Percentiles rank a stretch among this genome's conserved stretches.
These are phyloP conservation scores for Rhingia campestris DNA, from an alignment of 2,888 invertebrate genomes.

Conservation along the genomic window DNA sequence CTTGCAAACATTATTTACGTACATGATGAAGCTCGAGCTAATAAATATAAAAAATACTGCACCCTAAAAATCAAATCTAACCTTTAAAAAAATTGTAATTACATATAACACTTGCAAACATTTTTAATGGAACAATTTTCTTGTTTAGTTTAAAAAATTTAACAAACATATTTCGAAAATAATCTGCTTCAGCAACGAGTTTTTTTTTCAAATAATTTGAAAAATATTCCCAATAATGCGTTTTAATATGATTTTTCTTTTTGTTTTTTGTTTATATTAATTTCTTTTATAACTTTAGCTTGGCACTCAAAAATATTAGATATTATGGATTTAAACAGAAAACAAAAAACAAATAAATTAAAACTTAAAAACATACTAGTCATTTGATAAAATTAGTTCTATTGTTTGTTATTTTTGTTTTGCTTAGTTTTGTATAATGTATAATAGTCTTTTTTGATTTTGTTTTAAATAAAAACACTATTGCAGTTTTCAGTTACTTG, in stretches of 20 bases:
- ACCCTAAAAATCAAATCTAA: not conserved
- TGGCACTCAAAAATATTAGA: constrained; percentile 80
- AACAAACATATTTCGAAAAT: constrained; percentile 16
- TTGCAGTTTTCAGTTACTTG: constrained; percentile 73
- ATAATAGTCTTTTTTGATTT: constrained; percentile 65
- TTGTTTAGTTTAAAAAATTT: not conserved
- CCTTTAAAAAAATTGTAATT: not conserved
- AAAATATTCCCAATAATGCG: constrained; percentile 50
- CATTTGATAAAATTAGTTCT: constrained; percentile 63
- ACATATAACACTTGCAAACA: not conserved
- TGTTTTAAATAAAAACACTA: constrained; percentile 63
- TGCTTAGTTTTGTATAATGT: constrained; percentile 44
- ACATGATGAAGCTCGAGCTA: too few relatives aligned
- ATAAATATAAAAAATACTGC: not conserved
- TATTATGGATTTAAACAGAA: constrained; percentile 66
- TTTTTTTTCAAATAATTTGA: constrained; percentile 13
- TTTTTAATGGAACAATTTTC: constrained; percentile 5
- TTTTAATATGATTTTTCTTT: constrained; percentile 22
- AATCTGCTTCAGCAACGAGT: constrained; percentile 68
- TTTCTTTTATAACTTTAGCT: constrained; percentile 77
- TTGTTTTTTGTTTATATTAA: constrained; percentile 14
- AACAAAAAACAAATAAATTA: constrained; percentile 36
- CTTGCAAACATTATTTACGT: too few relatives aligned
- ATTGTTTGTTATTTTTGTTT: constrained; percentile 60
- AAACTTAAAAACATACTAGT: constrained; percentile 36